phyloP scores from a whole-genome alignment of 2,888 invertebrate species.

The Pterobdella sp. region DNA sequence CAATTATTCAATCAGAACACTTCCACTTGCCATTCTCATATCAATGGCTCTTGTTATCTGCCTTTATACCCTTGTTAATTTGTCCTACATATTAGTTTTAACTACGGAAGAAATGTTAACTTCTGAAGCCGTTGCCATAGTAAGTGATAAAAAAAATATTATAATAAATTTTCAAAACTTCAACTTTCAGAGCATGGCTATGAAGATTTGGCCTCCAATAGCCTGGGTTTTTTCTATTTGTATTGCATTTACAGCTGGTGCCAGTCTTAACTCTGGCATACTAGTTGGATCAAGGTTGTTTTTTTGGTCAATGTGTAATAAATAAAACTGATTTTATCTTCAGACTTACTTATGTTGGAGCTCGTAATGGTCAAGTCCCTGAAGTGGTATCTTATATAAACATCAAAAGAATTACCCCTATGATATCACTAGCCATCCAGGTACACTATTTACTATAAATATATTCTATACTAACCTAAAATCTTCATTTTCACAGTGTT shows the following conservation, averaged over 20 bases:
- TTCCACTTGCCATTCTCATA: not conserved
- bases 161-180: not conserved
- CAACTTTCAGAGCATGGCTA: not conserved
- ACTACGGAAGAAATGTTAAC: not conserved
- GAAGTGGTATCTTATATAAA: not conserved
- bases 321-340: no score
- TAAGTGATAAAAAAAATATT: not conserved
- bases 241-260: not conserved
- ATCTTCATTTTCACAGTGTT: not conserved
- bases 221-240: constrained; percentile 18
- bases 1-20: not conserved
- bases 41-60: not conserved
- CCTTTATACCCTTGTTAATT: constrained; percentile 1
- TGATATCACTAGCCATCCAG: not conserved
- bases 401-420: not conserved
- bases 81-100: not conserved
- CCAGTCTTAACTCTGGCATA: constrained; percentile 1
- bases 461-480: not conserved
- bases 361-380: not conserved
- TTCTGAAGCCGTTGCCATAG: constrained; percentile 17
- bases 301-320: no score
- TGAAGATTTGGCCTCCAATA: constrained; percentile 10
- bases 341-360: constrained; percentile 1
- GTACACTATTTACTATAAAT: not conserved
- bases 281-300: constrained; percentile 20